Percentiles rank a stretch among this genome's conserved stretches.
Evolutionary conservation across 2,888 invertebrate genomes (phyloP).

Genomic region (Hartigia nigra): DNA sequence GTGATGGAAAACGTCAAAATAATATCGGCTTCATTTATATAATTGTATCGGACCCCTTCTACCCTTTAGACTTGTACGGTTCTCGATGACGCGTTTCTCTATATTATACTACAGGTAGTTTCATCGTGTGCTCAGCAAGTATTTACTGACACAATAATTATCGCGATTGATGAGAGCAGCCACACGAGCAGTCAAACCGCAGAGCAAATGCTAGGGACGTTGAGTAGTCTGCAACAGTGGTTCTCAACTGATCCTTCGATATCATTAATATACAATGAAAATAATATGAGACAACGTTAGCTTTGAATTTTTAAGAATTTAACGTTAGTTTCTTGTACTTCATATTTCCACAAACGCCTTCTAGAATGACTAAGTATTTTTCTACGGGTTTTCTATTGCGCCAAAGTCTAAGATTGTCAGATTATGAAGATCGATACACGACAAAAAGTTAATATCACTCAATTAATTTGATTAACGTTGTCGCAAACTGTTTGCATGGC

Average conservation of each 20-base stretch:
- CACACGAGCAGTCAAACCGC: constrained; percentile 59
- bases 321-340: not conserved
- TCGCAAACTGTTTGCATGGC: constrained; percentile 16
- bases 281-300: not conserved
- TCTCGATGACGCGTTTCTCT: not conserved
- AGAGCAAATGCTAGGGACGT: constrained; percentile 57
- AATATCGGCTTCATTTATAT: constrained; percentile 18
- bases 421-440: not conserved
- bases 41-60: constrained; percentile 21
- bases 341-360: not conserved
- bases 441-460: not conserved
- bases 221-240: constrained; percentile 33
- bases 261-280: not conserved
- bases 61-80: not conserved
- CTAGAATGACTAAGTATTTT: constrained; percentile 5
- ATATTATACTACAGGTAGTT: not conserved
- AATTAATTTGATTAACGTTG: constrained; percentile 21
- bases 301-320: not conserved
- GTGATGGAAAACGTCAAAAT: constrained; percentile 16
- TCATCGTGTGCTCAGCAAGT: constrained; percentile 28
- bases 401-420: not conserved
- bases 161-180: constrained; percentile 57
- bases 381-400: not conserved
- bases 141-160: constrained; percentile 64
- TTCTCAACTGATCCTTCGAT: constrained; percentile 3